phyloP scores from a whole-genome alignment of 1,140 invertebrate genomes.

The Ceratosolen solmsi region DNA sequence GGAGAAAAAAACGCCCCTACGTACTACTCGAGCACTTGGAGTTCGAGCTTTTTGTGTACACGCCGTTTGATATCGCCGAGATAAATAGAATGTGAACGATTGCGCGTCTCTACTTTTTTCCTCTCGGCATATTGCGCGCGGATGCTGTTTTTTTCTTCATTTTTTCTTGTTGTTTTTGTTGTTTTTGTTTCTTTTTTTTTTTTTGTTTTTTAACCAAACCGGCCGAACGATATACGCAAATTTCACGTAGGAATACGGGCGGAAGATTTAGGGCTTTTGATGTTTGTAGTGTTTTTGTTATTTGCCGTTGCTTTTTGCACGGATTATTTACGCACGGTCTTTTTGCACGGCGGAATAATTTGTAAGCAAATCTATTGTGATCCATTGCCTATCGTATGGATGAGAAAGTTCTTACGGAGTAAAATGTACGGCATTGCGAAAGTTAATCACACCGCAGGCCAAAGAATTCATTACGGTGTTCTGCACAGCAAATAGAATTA shows the following conservation, averaged over 20 bases:
- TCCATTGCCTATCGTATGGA: not conserved
- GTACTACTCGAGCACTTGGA: not conserved
- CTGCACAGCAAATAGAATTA: no score
- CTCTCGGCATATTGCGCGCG: no score
- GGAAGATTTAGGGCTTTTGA: not conserved
- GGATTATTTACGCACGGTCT: constrained; percentile 3
- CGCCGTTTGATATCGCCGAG: no score
- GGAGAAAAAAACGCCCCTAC: not conserved
- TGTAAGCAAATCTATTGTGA: not conserved
- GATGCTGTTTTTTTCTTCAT: no score
- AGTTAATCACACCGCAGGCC: not conserved
- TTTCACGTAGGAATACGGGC: not conserved
- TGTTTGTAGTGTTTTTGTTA: not conserved
- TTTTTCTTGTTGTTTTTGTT: no score
- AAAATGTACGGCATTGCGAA: not conserved
- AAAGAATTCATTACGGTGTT: not conserved
- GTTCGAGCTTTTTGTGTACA: not conserved
- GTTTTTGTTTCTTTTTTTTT: no score
- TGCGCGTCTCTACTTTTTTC: no score
- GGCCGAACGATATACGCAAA: not conserved
- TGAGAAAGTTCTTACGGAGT: not conserved
- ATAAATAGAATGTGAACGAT: no score
- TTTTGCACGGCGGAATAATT: constrained; percentile 2
- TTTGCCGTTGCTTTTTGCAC: not conserved
- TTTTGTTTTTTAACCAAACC: no score